Conservation (phyloP, 92 coral and sea anemone species). For the Chrysogorgia sp. region DNA sequence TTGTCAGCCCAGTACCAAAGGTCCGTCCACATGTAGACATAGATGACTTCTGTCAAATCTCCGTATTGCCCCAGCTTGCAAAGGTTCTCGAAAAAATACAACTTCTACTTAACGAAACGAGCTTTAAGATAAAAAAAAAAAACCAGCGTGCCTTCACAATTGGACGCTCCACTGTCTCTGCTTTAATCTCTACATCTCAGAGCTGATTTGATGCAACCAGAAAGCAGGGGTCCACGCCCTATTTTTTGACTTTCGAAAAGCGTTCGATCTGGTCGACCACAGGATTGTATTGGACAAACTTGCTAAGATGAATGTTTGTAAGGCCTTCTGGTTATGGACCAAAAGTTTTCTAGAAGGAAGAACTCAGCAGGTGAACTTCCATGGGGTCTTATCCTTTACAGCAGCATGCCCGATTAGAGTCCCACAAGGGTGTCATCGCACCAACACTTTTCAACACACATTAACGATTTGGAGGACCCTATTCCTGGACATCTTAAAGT, state of each 20-base stretch:
- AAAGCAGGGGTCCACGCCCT: constrained; percentile 2
- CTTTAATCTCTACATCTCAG: not conserved
- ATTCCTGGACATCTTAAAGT: no score
- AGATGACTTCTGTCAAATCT: constrained; percentile 23
- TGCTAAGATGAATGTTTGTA: no score
- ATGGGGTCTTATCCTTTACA: no score
- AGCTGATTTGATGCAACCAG: constrained; percentile 3
- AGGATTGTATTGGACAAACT: constrained; percentile 2
- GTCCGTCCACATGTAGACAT: constrained; percentile 21
- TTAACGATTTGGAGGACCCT: no score
- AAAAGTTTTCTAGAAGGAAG: constrained; percentile 1
- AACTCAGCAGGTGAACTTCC: no score
- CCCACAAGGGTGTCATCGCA: no score
- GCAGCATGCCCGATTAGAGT: no score
- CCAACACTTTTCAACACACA: constrained; percentile 15
- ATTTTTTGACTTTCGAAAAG: constrained; percentile 7
- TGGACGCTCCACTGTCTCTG: constrained; percentile 29
- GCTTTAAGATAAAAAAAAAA: constrained; percentile 10
- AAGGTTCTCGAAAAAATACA: constrained; percentile 36
- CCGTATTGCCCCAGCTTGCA: constrained; percentile 14
- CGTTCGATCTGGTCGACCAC: constrained; percentile 22
- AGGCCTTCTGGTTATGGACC: no score
- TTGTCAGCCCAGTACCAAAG: constrained; percentile 23
- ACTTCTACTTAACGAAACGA: constrained; percentile 6
- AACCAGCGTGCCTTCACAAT: constrained; percentile 41